A percentile compares a stretch with the other conserved stretches of the same genome.
These are phyloP conservation scores for Antedon bifida DNA, from an alignment of 35 echinoderm and acorn worm genomes.

Conservation along the genomic window DNA sequence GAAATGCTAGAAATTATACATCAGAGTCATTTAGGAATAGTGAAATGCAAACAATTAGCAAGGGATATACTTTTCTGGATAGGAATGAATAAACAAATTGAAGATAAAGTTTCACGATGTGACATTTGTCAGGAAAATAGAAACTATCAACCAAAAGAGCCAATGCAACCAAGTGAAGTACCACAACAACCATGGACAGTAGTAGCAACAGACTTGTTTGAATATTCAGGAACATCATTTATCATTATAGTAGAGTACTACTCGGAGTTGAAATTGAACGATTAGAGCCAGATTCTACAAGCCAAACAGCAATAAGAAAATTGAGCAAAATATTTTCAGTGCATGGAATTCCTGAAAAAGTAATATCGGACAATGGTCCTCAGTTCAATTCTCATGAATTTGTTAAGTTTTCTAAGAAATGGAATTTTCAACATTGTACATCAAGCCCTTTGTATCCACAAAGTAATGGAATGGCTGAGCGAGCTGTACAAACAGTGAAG, in stretches of 20 bases:
- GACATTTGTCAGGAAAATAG: conserved; percentile 16
- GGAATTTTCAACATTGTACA: conserved; percentile 25
- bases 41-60: conserved; percentile 30
- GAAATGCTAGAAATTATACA: conserved; percentile 42
- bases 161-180: not conserved
- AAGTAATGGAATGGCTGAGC: conserved; percentile 18
- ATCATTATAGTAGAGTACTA: conserved; percentile 46
- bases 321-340: conserved; percentile 36
- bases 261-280: conserved; percentile 30
- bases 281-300: conserved; percentile 11
- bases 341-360: conserved; percentile 56
- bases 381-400: conserved; percentile 31
- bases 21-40: conserved; percentile 45
- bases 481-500: conserved; percentile 1
- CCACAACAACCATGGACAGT: not conserved
- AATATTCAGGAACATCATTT: conserved; percentile 24
- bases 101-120: conserved; percentile 33
- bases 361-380: conserved; percentile 54
- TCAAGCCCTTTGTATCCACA: conserved; percentile 6
- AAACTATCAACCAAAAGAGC: conserved; percentile 24
- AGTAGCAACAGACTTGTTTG: conserved; percentile 46
- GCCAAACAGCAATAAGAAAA: conserved; percentile 19
- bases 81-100: conserved; percentile 30
- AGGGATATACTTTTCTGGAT: conserved; percentile 32
- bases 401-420: conserved; percentile 24